These are phyloP conservation scores for Mastacembelus armatus DNA, from an alignment of 2,797 vertebrate genomes.

Conservation along the genomic window DNA sequence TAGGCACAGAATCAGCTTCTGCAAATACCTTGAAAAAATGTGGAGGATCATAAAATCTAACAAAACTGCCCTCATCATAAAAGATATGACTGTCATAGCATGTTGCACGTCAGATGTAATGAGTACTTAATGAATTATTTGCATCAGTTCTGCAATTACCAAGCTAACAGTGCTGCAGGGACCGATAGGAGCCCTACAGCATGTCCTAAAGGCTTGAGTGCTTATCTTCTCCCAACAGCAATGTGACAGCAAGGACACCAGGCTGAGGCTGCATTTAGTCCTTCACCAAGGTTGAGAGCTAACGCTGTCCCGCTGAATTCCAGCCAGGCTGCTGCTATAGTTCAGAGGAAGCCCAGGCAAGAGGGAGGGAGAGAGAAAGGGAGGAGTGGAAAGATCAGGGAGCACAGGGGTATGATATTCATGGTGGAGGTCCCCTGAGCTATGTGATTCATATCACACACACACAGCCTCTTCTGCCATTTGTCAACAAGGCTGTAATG, in stretches of 20 bases:
- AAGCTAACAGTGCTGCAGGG: conserved; percentile 27
- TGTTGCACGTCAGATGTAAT: conserved; percentile 20
- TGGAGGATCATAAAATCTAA: not conserved
- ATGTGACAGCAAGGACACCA: conserved; percentile 73
- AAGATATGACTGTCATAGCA: not conserved
- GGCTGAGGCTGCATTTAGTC: conserved; percentile 66
- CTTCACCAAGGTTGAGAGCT: conserved; percentile 78
- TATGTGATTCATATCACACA: conserved; percentile 77
- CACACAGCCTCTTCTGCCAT: conserved; percentile 75
- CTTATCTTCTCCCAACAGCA: conserved; percentile 76
- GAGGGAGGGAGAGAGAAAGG: conserved; percentile 19
- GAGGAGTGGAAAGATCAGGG: conserved; percentile 46
- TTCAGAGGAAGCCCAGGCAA: conserved; percentile 54
- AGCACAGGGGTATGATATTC: conserved; percentile 57
- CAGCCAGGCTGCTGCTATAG: conserved; percentile 50
- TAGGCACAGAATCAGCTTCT: not conserved
- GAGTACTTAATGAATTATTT: conserved; percentile 55
- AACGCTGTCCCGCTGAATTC: conserved; percentile 63
- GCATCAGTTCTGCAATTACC: conserved; percentile 43
- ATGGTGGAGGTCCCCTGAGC: conserved; percentile 71
- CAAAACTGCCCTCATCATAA: not conserved
- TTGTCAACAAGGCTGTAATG: conserved; percentile 78
- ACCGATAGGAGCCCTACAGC: conserved; percentile 38
- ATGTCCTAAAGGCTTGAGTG: conserved; percentile 50
- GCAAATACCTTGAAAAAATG: not conserved